A percentile compares a stretch with the other conserved stretches of the same genome.
Conservation (phyloP, 2,797 vertebrate species). For the Lagodon rhomboides region DNA sequence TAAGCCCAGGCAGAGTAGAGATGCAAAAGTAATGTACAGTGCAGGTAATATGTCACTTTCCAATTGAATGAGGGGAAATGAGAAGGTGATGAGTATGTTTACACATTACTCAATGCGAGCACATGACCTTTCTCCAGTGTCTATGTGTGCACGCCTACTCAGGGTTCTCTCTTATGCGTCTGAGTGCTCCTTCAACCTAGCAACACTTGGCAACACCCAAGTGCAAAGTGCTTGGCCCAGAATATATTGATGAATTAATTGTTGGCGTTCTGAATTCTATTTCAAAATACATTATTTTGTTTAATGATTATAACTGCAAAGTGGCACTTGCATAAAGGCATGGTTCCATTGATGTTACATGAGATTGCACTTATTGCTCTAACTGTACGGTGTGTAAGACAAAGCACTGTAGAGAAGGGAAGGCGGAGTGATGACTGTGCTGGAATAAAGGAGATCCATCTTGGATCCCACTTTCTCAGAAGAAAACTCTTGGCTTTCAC, state of each 20-base stretch:
- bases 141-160: not conserved
- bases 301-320: not conserved
- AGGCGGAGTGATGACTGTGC: conserved; percentile 70
- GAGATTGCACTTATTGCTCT: not conserved
- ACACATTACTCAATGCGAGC: conserved; percentile 20
- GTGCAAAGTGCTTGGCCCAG: not conserved
- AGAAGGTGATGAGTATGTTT: conserved; percentile 17
- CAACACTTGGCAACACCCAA: not conserved
- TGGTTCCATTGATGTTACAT: not conserved
- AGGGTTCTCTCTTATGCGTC: not conserved
- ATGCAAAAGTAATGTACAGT: not conserved
- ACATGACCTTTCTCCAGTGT: conserved; percentile 31
- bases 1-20: not conserved
- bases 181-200: not conserved
- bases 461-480: conserved; percentile 74
- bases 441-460: conserved; percentile 78
- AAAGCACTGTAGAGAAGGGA: conserved; percentile 26
- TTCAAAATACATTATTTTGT: not conserved
- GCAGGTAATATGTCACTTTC: not conserved
- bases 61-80: not conserved
- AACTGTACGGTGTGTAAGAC: conserved; percentile 4
- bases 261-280: not conserved
- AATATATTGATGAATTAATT: not conserved
- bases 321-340: not conserved
- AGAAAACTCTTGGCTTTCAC: conserved; percentile 76